Conservation (phyloP, 2,113 vertebrate genomes). For the Crypturellus undulatus region DNA sequence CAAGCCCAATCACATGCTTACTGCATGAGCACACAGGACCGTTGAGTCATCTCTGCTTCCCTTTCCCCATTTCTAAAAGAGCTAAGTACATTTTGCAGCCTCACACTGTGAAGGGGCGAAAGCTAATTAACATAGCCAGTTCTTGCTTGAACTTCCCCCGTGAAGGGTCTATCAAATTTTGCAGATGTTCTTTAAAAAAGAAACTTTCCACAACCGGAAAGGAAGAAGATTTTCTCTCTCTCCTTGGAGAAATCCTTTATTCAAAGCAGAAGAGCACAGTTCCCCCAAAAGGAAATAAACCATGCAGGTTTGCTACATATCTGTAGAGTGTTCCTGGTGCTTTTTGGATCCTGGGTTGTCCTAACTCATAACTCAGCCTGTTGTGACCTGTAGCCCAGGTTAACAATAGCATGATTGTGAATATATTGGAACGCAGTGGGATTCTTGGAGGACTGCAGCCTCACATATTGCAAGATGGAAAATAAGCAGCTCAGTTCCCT, state of each 20-base stretch:
- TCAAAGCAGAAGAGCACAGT: not conserved
- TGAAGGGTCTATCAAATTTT: not conserved
- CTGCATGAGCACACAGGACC: not conserved
- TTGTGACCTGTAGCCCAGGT: not conserved
- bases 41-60: not conserved
- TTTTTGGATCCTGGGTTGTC: not conserved
- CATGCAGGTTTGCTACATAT: not conserved
- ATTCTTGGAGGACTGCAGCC: not conserved
- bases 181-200: not conserved
- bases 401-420: not conserved
- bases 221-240: not conserved
- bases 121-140: not conserved
- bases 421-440: not conserved
- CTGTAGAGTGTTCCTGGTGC: not conserved
- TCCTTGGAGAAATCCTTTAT: not conserved
- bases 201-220: not conserved
- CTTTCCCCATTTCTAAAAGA: not conserved
- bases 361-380: not conserved
- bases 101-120: not conserved
- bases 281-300: not conserved
- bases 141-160: not conserved
- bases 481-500: not conserved
- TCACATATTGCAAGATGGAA: accelerated
- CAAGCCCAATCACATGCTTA: not conserved
- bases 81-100: not conserved